These are phyloP conservation scores for Heteromyza rotundicornis DNA, from an alignment of 2,888 invertebrate species.

Conservation along the genomic window DNA sequence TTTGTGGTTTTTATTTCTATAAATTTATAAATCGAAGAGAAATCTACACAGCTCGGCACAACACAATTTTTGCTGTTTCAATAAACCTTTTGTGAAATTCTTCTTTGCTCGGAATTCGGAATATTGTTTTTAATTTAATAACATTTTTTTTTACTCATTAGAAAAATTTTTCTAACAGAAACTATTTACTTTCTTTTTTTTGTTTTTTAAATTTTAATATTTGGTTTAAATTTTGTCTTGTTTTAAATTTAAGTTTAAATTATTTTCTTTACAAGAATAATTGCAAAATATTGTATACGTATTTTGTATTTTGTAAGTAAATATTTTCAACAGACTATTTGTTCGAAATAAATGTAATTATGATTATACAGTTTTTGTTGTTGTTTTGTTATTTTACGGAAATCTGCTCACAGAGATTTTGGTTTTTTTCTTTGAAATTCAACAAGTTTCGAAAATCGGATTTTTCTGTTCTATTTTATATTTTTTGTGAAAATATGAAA, in stretches of 20 bases:
- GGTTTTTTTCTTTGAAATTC: too few species aligned
- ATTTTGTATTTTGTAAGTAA: not conserved
- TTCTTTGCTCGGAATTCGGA: not conserved
- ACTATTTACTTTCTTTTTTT: not conserved
- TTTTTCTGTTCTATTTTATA: too few species aligned
- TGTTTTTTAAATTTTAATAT: not conserved
- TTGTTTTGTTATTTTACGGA: too few species aligned
- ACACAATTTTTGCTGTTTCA: too few species aligned
- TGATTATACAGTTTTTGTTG: too few species aligned
- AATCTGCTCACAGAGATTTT: too few species aligned
- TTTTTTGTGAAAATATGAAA: too few species aligned
- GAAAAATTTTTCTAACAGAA: not conserved
- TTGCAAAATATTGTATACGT: slow-evolving; percentile 1
- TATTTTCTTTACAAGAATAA: not conserved
- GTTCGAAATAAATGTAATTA: too few species aligned
- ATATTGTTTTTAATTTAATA: not conserved
- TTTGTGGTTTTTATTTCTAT: too few species aligned
- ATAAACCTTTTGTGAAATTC: not conserved
- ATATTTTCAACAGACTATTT: not conserved
- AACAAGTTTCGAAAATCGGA: too few species aligned
- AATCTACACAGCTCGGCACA: too few species aligned
- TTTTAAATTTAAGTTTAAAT: not conserved
- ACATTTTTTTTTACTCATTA: not conserved
- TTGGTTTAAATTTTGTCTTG: not conserved
- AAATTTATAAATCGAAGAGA: too few species aligned